These are phyloP conservation scores for Origma solitaria DNA, from an alignment of 2,113 vertebrate species.

Conservation along the genomic window DNA sequence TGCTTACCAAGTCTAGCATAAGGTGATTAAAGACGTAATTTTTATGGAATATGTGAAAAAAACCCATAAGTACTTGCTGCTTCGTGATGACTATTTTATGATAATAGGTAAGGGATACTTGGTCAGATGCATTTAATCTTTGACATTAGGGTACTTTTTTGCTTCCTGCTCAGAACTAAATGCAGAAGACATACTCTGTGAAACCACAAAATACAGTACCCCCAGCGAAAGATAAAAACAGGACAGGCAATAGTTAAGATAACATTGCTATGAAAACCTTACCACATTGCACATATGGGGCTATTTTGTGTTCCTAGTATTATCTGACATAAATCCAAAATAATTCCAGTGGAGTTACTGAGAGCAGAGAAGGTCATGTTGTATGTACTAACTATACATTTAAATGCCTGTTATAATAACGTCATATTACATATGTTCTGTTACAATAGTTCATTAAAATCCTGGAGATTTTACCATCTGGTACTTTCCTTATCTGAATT, in stretches of 20 bases:
- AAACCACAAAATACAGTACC: neutral
- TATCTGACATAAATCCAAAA: constrained; percentile 66
- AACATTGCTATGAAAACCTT: constrained; percentile 40
- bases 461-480: constrained; percentile 65
- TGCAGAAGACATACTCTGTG: neutral
- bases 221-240: neutral
- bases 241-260: constrained; percentile 60
- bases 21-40: neutral
- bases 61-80: neutral
- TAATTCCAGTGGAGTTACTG: constrained; percentile 57
- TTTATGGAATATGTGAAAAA: neutral
- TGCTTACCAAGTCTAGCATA: neutral
- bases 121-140: neutral
- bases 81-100: neutral
- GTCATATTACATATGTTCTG: constrained; percentile 67
- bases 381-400: constrained; percentile 65
- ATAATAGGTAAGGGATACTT: neutral
- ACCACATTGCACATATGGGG: constrained; percentile 54
- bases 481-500: constrained; percentile 49
- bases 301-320: constrained; percentile 61
- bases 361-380: constrained; percentile 50
- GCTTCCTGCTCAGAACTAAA: neutral
- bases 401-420: constrained; percentile 63
- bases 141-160: neutral
- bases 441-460: constrained; percentile 67